Conservation (phyloP, 2,888 invertebrate species). For the Spodoptera exigua region DNA sequence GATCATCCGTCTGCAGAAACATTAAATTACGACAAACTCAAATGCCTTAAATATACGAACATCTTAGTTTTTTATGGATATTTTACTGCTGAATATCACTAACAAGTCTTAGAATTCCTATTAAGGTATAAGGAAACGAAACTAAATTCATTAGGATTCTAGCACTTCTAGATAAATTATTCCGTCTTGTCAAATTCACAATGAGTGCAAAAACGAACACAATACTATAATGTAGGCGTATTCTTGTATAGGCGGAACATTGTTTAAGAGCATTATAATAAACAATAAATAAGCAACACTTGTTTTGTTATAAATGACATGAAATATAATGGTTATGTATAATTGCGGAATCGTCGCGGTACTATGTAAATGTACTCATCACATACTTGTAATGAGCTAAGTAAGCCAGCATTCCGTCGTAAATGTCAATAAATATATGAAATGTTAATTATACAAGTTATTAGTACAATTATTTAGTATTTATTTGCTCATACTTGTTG, state of each 20-base stretch:
- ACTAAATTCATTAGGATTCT: constrained; percentile 9
- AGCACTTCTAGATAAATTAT: constrained; percentile 32
- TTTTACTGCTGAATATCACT: constrained; percentile 16
- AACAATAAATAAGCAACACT: constrained; percentile 21
- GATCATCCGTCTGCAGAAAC: constrained; percentile 26
- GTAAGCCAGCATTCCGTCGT: constrained; percentile 15
- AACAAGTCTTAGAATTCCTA: constrained; percentile 3
- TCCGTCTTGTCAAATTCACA: constrained; percentile 36
- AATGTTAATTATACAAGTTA: constrained; percentile 42
- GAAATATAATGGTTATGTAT: constrained; percentile 23
- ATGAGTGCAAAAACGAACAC: constrained; percentile 28
- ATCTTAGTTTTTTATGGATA: constrained; percentile 4
- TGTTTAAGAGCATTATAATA: constrained; percentile 22
- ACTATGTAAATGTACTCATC: constrained; percentile 37
- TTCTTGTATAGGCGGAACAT: constrained; percentile 11
- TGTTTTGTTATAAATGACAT: constrained; percentile 23
- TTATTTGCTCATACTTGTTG: constrained; percentile 30
- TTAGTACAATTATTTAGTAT: constrained; percentile 37
- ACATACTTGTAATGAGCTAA: constrained; percentile 22
- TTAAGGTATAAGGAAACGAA: constrained; percentile 37
- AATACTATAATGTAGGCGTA: constrained; percentile 24
- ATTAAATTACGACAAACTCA: constrained; percentile 9
- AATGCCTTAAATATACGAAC: neutral
- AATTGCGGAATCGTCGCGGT: constrained; percentile 24
- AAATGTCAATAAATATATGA: constrained; percentile 30